These are phyloP conservation scores for Adela reaumurella DNA, from an alignment of 2,888 invertebrate genomes.

Conservation along the genomic window DNA sequence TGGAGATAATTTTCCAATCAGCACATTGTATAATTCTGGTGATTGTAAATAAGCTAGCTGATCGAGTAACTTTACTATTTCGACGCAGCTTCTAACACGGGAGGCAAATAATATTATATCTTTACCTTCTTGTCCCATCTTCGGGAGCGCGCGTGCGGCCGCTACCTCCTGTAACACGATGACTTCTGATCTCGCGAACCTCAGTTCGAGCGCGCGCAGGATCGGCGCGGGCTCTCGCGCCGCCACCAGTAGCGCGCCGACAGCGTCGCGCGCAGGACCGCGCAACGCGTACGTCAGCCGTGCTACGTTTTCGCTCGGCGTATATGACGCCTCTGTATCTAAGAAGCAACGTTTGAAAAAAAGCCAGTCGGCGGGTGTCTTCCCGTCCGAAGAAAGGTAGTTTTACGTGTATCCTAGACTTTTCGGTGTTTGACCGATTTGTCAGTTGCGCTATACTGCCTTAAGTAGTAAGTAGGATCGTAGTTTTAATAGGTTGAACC, in stretches of 20 bases:
- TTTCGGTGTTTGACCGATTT: conserved; percentile 2
- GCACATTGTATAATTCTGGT: not conserved
- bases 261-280: not conserved
- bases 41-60: not conserved
- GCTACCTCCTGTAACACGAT: not conserved
- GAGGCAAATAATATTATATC: not conserved
- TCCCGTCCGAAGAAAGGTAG: not conserved
- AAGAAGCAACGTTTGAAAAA: not conserved
- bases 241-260: not conserved
- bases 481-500: too few species aligned
- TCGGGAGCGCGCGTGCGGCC: not conserved
- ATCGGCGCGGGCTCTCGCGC: not conserved
- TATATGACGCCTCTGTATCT: not conserved
- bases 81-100: not conserved
- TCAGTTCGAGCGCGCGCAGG: not conserved
- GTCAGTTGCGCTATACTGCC: not conserved
- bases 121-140: not conserved
- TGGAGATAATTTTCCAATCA: too few species aligned
- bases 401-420: not conserved
- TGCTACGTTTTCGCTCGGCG: not conserved
- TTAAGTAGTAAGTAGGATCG: too few species aligned
- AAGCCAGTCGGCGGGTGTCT: not conserved
- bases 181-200: not conserved
- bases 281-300: not conserved
- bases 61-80: not conserved